Percentiles rank a stretch among this genome's conserved stretches.
Conservation (phyloP, 2,888 invertebrate genomes). For the Lordiphosa andalusiaca region DNA sequence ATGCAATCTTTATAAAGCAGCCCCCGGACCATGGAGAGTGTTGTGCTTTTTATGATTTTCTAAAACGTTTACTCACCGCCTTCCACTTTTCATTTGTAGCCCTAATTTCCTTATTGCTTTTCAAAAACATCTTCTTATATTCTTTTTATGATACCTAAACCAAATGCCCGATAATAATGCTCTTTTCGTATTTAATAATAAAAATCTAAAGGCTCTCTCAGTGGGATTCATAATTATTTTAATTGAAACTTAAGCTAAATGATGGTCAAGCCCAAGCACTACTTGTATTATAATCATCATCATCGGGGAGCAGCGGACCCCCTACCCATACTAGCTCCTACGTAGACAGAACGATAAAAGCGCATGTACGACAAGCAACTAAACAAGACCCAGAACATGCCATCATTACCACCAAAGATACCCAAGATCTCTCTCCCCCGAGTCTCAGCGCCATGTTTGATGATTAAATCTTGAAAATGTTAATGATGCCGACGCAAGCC, state of each 20-base stretch:
- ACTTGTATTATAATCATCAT: conserved; percentile 2
- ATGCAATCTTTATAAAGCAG: too few relatives aligned
- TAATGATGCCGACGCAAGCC: conserved; percentile 68
- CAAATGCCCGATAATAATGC: background rate
- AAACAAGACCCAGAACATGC: conserved; percentile 67
- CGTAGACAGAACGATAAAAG: conserved; percentile 65
- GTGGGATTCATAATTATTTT: background rate
- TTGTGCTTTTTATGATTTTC: too few relatives aligned
- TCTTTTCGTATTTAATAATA: background rate
- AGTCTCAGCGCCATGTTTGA: conserved; percentile 71
- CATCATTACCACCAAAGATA: conserved; percentile 64
- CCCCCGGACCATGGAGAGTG: too few relatives aligned
- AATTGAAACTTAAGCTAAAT: conserved; percentile 9
- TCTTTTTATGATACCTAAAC: too few relatives aligned
- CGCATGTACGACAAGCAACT: conserved; percentile 73
- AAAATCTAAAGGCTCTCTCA: background rate
- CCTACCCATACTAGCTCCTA: background rate
- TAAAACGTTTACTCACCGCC: too few relatives aligned
- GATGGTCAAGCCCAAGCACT: conserved; percentile 1
- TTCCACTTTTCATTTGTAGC: too few relatives aligned
- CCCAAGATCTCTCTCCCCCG: conserved; percentile 13
- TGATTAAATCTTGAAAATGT: conserved; percentile 77
- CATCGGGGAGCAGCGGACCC: conserved; percentile 3
- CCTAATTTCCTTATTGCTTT: too few relatives aligned
- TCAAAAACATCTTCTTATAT: too few relatives aligned